Percentiles rank a stretch among this genome's conserved stretches.
Conservation (phyloP, 2,113 vertebrate genomes). For the Festucalex cinctus region DNA sequence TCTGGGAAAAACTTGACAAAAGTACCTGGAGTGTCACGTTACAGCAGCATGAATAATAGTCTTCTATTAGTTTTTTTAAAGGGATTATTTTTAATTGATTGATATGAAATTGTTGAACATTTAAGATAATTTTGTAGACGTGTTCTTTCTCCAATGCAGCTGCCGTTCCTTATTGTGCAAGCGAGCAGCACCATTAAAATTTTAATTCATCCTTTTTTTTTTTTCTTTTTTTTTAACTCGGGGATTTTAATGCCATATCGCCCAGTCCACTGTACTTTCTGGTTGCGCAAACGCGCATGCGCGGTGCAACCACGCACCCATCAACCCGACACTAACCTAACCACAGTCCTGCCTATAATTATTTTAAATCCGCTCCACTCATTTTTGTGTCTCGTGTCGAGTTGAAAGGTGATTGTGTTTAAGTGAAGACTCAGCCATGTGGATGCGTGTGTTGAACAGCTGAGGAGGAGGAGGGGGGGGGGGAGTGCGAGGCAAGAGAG, state of each 20-base stretch:
- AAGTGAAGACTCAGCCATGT: constrained; percentile 85
- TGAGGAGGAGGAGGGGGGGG: constrained; percentile 64
- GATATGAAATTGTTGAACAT: no score
- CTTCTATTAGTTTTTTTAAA: no score
- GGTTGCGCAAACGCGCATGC: constrained; percentile 44
- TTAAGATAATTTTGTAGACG: no score
- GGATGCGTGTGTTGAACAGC: constrained; percentile 83
- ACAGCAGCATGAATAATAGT: no score
- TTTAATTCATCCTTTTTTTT: neutral
- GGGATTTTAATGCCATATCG: neutral
- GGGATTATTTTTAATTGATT: neutral
- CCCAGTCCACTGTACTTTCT: neutral
- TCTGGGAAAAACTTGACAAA: no score
- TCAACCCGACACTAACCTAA: constrained; percentile 50
- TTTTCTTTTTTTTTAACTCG: neutral
- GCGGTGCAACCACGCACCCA: constrained; percentile 70
- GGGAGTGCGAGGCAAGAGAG: constrained; percentile 46
- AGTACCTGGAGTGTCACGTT: no score
- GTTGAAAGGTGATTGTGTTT: constrained; percentile 68
- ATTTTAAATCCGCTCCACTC: constrained; percentile 74
- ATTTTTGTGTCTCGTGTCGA: constrained; percentile 35
- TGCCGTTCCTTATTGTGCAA: no score
- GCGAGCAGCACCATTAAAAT: no score
- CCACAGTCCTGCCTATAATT: constrained; percentile 56
- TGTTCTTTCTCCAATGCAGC: no score